Conservation (phyloP, 2,888 invertebrate genomes). For the Corbicula japonica region DNA sequence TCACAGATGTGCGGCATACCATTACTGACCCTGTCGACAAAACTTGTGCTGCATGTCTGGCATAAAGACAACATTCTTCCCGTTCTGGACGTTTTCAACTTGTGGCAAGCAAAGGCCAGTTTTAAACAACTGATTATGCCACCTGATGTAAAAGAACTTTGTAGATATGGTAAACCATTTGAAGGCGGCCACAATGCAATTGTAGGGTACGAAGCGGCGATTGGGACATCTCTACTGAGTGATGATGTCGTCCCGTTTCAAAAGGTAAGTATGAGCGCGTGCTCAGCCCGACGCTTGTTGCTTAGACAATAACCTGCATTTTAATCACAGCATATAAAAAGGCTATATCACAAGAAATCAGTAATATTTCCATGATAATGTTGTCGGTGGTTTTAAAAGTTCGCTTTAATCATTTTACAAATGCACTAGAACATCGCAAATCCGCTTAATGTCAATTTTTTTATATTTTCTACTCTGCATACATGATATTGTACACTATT, state of each 20-base stretch:
- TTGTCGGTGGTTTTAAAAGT: too few relatives aligned
- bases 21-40: conserved; percentile 57
- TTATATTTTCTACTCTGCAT: too few relatives aligned
- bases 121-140: conserved; percentile 69
- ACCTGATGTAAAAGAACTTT: conserved; percentile 56
- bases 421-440: too few relatives aligned
- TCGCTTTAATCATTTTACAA: too few relatives aligned
- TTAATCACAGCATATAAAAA: too few relatives aligned
- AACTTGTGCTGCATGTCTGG: conserved; percentile 68
- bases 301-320: too few relatives aligned
- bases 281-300: too few relatives aligned
- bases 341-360: too few relatives aligned
- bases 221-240: conserved; percentile 53
- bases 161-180: conserved; percentile 74
- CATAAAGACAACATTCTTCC: conserved; percentile 73
- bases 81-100: conserved; percentile 49
- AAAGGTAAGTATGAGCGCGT: conserved; percentile 49
- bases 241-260: conserved; percentile 61
- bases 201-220: conserved; percentile 71
- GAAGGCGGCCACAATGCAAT: conserved; percentile 71
- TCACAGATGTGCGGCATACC: conserved; percentile 71
- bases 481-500: too few relatives aligned
- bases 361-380: too few relatives aligned
- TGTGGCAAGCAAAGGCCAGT: conserved; percentile 62
- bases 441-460: too few relatives aligned